Conservation (phyloP, 2,797 vertebrate species). For the Xenentodon cancila region DNA sequence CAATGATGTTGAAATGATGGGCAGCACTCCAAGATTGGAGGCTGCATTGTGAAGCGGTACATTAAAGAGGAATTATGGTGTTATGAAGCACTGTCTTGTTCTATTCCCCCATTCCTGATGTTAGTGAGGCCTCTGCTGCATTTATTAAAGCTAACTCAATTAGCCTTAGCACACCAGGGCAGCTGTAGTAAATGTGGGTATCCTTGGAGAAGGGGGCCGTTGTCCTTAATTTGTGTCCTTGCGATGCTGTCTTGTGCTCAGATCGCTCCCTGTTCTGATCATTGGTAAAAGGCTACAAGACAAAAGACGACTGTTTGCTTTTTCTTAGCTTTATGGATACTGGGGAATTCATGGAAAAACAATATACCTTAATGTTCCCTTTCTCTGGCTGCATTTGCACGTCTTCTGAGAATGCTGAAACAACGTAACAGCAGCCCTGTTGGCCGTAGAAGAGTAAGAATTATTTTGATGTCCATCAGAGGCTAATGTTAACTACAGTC, state of each 20-base stretch:
- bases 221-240: slow-evolving; percentile 66
- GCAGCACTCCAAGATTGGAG: slow-evolving; percentile 16
- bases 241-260: slow-evolving; percentile 52
- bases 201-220: slow-evolving; percentile 71
- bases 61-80: slow-evolving; percentile 61
- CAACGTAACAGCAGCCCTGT: too few relatives aligned
- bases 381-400: too few relatives aligned
- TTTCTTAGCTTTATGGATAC: too few relatives aligned
- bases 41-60: slow-evolving; percentile 46
- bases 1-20: slow-evolving; percentile 19
- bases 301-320: slow-evolving; percentile 16
- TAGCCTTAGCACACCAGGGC: slow-evolving; percentile 70
- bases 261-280: slow-evolving; percentile 43
- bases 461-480: not conserved
- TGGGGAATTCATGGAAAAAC: too few relatives aligned
- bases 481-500: too few relatives aligned
- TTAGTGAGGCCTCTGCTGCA: slow-evolving; percentile 76
- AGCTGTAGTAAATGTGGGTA: slow-evolving; percentile 77
- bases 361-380: too few relatives aligned
- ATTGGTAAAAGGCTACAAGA: slow-evolving; percentile 33
- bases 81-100: slow-evolving; percentile 60
- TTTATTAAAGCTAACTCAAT: slow-evolving; percentile 78
- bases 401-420: too few relatives aligned
- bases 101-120: slow-evolving; percentile 72
- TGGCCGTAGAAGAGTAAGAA: too few relatives aligned